Conservation (phyloP, 2,797 vertebrate genomes). For the Trachurus trachurus region DNA sequence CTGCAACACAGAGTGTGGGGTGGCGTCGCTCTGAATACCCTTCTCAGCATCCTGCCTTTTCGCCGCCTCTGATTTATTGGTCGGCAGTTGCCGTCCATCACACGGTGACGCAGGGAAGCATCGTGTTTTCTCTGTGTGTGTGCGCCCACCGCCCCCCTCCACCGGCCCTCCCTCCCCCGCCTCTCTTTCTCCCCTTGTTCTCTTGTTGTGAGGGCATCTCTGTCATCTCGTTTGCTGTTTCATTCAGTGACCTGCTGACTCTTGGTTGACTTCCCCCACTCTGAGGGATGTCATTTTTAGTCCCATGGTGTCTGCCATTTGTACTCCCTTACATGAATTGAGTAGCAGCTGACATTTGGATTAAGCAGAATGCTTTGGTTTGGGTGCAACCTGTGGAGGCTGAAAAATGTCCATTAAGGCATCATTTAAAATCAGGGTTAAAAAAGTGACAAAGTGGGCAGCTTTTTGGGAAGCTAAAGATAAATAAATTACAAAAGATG, state of each 20-base stretch:
- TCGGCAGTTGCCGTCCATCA: conserved; percentile 74
- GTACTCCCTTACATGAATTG: conserved; percentile 43
- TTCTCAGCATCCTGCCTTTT: conserved; percentile 79
- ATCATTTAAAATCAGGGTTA: conserved; percentile 2
- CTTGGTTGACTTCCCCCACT: conserved; percentile 57
- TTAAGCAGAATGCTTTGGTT: conserved; percentile 31
- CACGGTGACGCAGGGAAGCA: conserved; percentile 59
- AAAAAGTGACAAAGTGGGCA: background rate
- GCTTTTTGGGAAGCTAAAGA: conserved; percentile 4
- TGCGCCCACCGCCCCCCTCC: conserved; percentile 4
- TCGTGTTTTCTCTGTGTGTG: conserved; percentile 70
- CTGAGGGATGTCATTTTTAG: conserved; percentile 62
- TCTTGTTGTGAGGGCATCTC: conserved; percentile 56
- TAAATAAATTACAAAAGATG: conserved; percentile 11
- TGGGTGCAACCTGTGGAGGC: conserved; percentile 26
- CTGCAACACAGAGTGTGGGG: conserved; percentile 52
- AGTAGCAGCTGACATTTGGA: conserved; percentile 59
- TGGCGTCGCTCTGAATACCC: conserved; percentile 67
- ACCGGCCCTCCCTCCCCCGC: background rate
- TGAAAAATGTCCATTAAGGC: background rate
- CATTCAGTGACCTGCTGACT: conserved; percentile 54
- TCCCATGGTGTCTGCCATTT: conserved; percentile 54
- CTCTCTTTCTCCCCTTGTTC: conserved; percentile 26
- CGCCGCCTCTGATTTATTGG: conserved; percentile 79
- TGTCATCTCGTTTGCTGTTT: conserved; percentile 70